These are phyloP conservation scores for Dendrocincla tyrannina DNA, from an alignment of 2,797 vertebrate genomes.

Conservation along the genomic window DNA sequence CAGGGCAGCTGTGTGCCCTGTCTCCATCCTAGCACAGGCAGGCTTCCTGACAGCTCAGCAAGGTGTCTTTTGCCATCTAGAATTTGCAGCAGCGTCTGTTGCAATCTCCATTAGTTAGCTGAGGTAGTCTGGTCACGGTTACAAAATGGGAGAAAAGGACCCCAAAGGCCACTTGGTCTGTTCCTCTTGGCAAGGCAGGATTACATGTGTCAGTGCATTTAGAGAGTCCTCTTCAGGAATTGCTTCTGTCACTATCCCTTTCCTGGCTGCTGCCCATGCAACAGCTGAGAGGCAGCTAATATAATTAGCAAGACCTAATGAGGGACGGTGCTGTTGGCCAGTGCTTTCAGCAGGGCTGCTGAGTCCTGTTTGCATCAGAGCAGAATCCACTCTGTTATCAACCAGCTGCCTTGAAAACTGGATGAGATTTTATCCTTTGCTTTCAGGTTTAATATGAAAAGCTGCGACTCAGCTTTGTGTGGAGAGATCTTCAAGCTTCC, in stretches of 20 bases:
- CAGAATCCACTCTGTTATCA: background rate
- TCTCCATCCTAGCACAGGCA: background rate
- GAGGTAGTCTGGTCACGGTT: background rate
- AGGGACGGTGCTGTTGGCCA: background rate
- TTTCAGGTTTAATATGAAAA: background rate
- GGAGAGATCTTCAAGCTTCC: background rate
- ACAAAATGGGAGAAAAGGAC: background rate
- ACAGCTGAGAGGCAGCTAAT: constrained; percentile 23
- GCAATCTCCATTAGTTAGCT: background rate
- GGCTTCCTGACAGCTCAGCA: background rate
- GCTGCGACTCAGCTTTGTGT: background rate
- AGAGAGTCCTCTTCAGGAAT: background rate
- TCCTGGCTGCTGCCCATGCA: background rate
- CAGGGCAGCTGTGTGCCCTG: background rate
- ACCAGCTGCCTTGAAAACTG: background rate
- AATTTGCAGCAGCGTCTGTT: background rate
- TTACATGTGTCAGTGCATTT: background rate
- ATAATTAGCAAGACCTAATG: constrained; percentile 32
- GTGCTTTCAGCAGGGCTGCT: background rate
- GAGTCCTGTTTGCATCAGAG: background rate
- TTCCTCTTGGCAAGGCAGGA: background rate
- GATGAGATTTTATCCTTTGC: background rate
- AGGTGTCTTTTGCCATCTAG: background rate
- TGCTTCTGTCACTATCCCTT: background rate
- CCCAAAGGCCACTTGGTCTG: background rate